Base-by-base conservation (phyloP, 2,113 vertebrate genomes). In the Hemibagrus wyckioides region DNA sequence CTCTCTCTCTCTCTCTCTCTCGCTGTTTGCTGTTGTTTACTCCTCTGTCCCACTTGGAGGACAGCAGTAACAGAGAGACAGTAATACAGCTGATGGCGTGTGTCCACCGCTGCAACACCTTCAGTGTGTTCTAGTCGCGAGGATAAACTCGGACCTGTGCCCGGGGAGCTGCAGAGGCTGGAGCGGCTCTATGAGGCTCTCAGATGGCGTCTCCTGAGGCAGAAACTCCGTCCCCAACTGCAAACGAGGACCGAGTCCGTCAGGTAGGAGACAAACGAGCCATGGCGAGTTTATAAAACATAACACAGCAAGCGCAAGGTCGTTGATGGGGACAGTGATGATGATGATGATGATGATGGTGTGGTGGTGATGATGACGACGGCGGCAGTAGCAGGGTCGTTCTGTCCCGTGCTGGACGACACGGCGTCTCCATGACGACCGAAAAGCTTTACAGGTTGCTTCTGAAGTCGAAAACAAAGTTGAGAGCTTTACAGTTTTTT, bases 181-280 rank as follows among this genome's bases (percentile, higher is more conserved):
- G 50, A 57, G 61, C 80, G 23, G 54, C 39, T 87, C 56, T 33
- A 21, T 36, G 52, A 73, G 48, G 84, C 57, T 92, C 94, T 87
- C 94, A 94, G 89, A 90, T 91, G 81, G 80, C 93, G 48, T 93
- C 86, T 80, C 85, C 92, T 25, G 94, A 92, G 87, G 94, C 92
- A 91, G 94, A 92, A 90, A 92, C 92, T 76, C 92, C 88, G 48
- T 91, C 90, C 59, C 90, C 90, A 17, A 93, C 93, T 82, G 92
- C 89, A 69, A 89, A 91, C 80, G 92, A 93, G 81, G 88, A 93
- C 61, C 94, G 92, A 90, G 92, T 94, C 91, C 94, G 94, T 89
- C 95, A 96, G 96, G 96, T 88, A 89, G 44, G 65, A 33, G n/a
- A 56, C 77, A 77, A 36, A 36, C 41, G 39, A 21, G 48, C 15